Evolutionary conservation across 2,113 vertebrate genomes (phyloP), one percentile per base, ranked within the genome.

Genomic region (Piprites chloris): DNA sequence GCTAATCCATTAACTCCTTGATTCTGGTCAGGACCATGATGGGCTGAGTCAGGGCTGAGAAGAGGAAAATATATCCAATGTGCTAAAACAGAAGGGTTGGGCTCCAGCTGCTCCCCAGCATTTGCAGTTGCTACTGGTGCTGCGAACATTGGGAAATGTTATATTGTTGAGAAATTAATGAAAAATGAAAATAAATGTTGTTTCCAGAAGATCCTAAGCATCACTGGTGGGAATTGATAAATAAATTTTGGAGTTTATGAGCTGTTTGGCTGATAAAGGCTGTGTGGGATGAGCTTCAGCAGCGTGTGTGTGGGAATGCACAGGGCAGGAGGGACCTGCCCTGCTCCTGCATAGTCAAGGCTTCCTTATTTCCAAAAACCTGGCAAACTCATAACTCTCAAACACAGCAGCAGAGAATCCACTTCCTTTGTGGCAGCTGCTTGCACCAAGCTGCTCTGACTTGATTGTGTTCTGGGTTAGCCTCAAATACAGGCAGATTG

Each of bases 231-330:
- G 66, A 77, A 55, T 1, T 26, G 77, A 11, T n/a, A 30, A 66
- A 49, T 21, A 41, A 67, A 24, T 4, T 2, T 12, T 19, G 24
- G 6, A 4, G 17, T 66, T 85, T 42, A 7, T 35, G 71, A 84
- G 33, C 37, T 42, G 42, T 16, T 69, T 12, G 42, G 49, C n/a
- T 69, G 86, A 18, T 17, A 2, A 47, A 20, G 72, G 6, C 4
- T 15, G 24, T 3, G 27, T 20, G 22, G 46, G 3, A 11, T 3
- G 4, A 44, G 66, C 17, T 32, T 9, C 0, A 14, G 59, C 9
- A 5, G 5, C 0, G 4, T 1, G 58, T 0, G 4, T 23, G 68
- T n/a, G 65, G 9, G 68, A 35, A 16, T 9, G 52, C 55, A 24
- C 16, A 1, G n/a, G 22, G 9, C 46, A 13, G 33, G 30, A n/a